These are phyloP conservation scores for Parazoanthus swiftii DNA, from an alignment of 92 coral and sea anemone genomes.

Conservation along the genomic window DNA sequence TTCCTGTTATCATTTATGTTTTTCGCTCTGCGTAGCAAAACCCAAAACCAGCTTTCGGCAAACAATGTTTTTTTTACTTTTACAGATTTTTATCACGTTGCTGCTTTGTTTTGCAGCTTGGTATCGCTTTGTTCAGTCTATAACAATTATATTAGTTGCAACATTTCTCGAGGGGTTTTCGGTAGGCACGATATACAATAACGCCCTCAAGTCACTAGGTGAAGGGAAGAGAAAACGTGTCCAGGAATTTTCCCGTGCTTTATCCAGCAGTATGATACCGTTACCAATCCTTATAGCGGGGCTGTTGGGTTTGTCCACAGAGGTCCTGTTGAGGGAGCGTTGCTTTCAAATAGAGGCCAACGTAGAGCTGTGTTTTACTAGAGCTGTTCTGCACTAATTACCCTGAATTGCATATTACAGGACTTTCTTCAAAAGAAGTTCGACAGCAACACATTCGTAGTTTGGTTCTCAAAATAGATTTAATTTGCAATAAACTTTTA, in stretches of 20 bases:
- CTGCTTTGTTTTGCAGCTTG: not conserved
- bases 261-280: not conserved
- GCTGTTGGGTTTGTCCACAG: not conserved
- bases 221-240: not conserved
- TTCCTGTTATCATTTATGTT: not conserved
- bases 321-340: not conserved
- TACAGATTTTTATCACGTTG: not conserved
- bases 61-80: not conserved
- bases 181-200: not conserved
- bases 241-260: not conserved
- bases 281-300: not conserved
- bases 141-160: not conserved
- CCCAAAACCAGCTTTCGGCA: not conserved
- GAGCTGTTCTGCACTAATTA: not conserved
- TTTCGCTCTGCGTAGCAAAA: not conserved
- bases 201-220: not conserved
- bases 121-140: not conserved
- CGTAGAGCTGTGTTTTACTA: not conserved
- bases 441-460: too few species aligned
- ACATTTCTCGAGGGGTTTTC: not conserved
- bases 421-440: too few species aligned
- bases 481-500: too few species aligned
- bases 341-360: not conserved
- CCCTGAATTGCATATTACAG: too few species aligned
- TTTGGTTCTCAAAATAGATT: too few species aligned